These are phyloP conservation scores for Mesopsocus fuscifrons DNA, from an alignment of 2,888 invertebrate species.

Conservation along the genomic window DNA sequence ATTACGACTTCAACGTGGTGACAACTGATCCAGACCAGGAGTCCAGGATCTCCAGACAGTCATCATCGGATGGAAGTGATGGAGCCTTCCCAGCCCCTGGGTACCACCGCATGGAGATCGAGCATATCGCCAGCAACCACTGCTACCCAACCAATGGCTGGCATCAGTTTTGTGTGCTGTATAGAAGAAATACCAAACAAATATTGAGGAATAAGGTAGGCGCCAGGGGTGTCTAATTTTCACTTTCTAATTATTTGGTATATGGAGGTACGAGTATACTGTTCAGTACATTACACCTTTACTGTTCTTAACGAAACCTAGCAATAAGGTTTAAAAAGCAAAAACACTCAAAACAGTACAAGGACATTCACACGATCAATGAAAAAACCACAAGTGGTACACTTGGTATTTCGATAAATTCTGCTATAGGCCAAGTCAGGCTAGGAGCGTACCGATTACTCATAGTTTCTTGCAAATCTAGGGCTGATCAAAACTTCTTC, in stretches of 20 bases:
- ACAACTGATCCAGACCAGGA: slow-evolving; percentile 21
- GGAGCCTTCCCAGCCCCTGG: slow-evolving; percentile 16
- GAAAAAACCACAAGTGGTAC: too few relatives aligned
- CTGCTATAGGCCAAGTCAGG: too few relatives aligned
- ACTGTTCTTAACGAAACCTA: too few relatives aligned
- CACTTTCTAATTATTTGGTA: too few relatives aligned
- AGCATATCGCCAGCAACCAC: slow-evolving; percentile 22
- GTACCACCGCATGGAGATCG: slow-evolving; percentile 28
- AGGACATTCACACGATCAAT: too few relatives aligned
- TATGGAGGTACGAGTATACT: too few relatives aligned
- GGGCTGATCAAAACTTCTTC: too few relatives aligned
- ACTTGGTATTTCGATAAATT: too few relatives aligned
- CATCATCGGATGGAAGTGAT: slow-evolving; percentile 9
- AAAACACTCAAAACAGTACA: background rate
- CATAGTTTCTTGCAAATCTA: too few relatives aligned
- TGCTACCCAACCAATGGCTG: slow-evolving; percentile 32
- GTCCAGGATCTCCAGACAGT: slow-evolving; percentile 9
- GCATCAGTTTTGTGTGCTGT: slow-evolving; percentile 37
- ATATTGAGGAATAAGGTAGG: slow-evolving; percentile 36
- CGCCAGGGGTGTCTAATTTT: too few relatives aligned
- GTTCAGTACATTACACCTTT: too few relatives aligned
- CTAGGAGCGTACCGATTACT: too few relatives aligned
- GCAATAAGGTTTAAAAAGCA: slow-evolving; percentile 7
- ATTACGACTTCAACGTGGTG: slow-evolving; percentile 27
- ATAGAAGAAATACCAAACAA: slow-evolving; percentile 38